Conservation (phyloP, 2,113 vertebrate species). For the Meriones unguiculatus region DNA sequence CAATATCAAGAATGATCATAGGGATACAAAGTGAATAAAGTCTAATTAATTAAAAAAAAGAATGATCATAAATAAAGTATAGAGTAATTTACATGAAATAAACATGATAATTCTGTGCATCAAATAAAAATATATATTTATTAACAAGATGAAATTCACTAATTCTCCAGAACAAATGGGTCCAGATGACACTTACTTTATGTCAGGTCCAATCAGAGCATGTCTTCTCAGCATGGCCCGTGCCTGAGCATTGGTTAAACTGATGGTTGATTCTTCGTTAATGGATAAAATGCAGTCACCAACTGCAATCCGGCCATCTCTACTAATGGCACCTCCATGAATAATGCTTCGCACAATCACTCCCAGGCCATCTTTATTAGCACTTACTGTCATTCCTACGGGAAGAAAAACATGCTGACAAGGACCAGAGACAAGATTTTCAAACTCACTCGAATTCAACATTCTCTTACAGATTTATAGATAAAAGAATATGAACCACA, state of each 20-base stretch:
- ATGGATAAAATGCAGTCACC: slow-evolving; percentile 96
- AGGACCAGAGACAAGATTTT: background rate
- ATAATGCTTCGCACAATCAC: slow-evolving; percentile 97
- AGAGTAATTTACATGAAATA: background rate
- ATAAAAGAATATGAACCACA: background rate
- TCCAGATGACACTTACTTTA: slow-evolving; percentile 90
- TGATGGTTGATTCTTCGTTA: slow-evolving; percentile 94
- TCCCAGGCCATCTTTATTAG: slow-evolving; percentile 94
- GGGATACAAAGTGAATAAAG: no score
- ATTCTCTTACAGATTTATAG: background rate
- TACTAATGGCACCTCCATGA: slow-evolving; percentile 96
- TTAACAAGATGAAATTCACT: background rate
- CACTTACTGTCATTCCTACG: slow-evolving; percentile 97
- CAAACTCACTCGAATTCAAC: slow-evolving; percentile 12
- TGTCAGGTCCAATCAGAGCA: slow-evolving; percentile 95
- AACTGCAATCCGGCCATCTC: slow-evolving; percentile 94
- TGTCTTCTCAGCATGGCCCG: slow-evolving; percentile 96
- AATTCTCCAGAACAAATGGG: slow-evolving; percentile 27
- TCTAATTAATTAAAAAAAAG: no score
- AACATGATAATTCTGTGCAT: background rate
- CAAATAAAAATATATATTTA: slow-evolving; percentile 2
- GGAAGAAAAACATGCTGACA: slow-evolving; percentile 13
- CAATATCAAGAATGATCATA: background rate
- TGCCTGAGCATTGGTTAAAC: slow-evolving; percentile 94
- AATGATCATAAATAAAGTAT: background rate